phyloP scores from a whole-genome alignment of 2,113 vertebrate species.

The Epinephelus fuscoguttatus region DNA sequence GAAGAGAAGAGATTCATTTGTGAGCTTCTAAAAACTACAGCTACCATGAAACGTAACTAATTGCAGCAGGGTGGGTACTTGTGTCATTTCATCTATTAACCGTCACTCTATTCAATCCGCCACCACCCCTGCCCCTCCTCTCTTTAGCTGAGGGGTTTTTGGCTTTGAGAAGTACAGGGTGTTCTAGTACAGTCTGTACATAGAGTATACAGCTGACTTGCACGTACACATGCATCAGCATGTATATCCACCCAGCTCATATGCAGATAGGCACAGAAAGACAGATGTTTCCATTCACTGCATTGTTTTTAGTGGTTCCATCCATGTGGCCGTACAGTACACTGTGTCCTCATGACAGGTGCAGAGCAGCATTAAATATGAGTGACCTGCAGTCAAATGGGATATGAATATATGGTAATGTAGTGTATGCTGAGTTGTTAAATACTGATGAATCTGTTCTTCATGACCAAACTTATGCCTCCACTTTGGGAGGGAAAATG shows the following conservation, averaged over 20 bases:
- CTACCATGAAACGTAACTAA: too few species aligned
- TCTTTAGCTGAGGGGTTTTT: slow-evolving; percentile 38
- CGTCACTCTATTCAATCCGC: neutral
- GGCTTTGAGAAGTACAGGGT: slow-evolving; percentile 55
- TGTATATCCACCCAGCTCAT: neutral
- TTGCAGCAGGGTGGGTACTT: too few species aligned
- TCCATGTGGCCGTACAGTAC: neutral
- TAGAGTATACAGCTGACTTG: slow-evolving; percentile 10
- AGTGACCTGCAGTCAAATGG: too few species aligned
- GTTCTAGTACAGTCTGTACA: slow-evolving; percentile 55
- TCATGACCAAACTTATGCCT: neutral
- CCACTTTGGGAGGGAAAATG: neutral
- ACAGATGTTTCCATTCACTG: slow-evolving; percentile 3
- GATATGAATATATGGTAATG: neutral
- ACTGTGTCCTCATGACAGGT: slow-evolving; percentile 25
- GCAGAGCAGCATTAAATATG: slow-evolving; percentile 20
- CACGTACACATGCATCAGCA: neutral
- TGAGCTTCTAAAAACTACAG: too few species aligned
- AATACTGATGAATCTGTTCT: neutral
- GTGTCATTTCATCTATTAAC: too few species aligned
- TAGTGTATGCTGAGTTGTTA: too few species aligned
- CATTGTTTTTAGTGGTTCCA: slow-evolving; percentile 19
- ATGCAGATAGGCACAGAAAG: neutral
- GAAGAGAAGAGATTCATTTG: too few species aligned
- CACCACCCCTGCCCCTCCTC: slow-evolving; percentile 8